A percentile compares a stretch with the other conserved stretches of the same genome.
phyloP scores from a whole-genome alignment of 2,113 vertebrate genomes.

The Dicentrarchus labrax region DNA sequence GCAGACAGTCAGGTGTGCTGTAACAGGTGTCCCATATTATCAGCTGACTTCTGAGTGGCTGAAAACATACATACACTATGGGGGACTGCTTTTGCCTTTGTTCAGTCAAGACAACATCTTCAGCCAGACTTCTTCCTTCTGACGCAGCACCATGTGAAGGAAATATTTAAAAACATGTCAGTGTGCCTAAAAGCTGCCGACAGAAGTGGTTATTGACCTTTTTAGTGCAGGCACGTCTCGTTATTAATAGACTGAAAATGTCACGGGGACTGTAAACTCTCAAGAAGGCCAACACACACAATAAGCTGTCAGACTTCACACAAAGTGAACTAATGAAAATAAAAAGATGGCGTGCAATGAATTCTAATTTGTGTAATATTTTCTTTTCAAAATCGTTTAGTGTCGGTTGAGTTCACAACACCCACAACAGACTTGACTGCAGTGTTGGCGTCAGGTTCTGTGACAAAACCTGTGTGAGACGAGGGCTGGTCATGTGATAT shows the following conservation, averaged over 20 bases:
- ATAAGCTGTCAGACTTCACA: not conserved
- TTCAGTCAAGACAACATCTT: not conserved
- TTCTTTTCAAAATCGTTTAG: not conserved
- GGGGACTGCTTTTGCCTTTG: not conserved
- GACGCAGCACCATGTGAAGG: not conserved
- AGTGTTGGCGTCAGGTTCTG: not conserved
- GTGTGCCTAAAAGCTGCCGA: slow-evolving; percentile 3
- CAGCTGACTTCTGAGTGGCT: not conserved
- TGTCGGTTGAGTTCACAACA: slow-evolving; percentile 11
- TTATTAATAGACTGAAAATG: slow-evolving; percentile 35
- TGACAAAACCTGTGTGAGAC: not conserved
- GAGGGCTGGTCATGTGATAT: slow-evolving; percentile 28
- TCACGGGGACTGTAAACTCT: not conserved
- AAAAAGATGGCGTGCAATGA: not conserved
- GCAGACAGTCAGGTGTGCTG: not conserved
- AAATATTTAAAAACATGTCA: slow-evolving; percentile 15
- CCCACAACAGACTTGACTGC: not conserved
- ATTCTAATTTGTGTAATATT: not conserved
- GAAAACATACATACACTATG: not conserved
- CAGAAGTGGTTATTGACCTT: slow-evolving; percentile 28
- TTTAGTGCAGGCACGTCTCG: not conserved
- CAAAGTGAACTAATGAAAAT: slow-evolving; percentile 6
- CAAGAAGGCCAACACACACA: slow-evolving; percentile 2
- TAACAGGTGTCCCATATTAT: not conserved
- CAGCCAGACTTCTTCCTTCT: not conserved